Evolutionary conservation across 2,113 vertebrate genomes (phyloP).

Genomic region (Protomyctophum bolini): DNA sequence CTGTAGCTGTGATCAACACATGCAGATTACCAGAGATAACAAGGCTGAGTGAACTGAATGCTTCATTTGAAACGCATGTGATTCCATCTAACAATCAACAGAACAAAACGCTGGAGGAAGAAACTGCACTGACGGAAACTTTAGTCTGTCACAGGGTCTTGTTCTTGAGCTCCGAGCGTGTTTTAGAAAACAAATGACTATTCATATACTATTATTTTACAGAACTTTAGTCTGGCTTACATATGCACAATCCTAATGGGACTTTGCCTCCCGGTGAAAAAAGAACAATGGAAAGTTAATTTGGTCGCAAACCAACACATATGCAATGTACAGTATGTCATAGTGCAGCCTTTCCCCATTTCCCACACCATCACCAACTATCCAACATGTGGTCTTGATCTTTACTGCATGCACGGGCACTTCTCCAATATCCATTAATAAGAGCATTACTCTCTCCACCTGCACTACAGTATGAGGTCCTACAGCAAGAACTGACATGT

Average conservation of each 20-base stretch:
- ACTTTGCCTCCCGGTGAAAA: slow-evolving; percentile 1
- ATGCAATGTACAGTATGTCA: background rate
- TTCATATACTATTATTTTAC: slow-evolving; percentile 4
- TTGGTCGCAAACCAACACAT: slow-evolving; percentile 16
- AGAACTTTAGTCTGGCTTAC: slow-evolving; percentile 10
- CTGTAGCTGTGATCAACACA: slow-evolving; percentile 50
- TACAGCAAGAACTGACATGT: slow-evolving; percentile 56
- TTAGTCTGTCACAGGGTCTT: slow-evolving; percentile 33
- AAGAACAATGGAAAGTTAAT: slow-evolving; percentile 23
- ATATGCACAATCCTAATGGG: slow-evolving; percentile 6
- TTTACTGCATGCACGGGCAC: slow-evolving; percentile 22
- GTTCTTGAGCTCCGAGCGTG: slow-evolving; percentile 19
- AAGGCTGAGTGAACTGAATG: slow-evolving; percentile 8
- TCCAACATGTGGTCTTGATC: slow-evolving; percentile 30
- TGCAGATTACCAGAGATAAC: slow-evolving; percentile 58
- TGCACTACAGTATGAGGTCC: background rate
- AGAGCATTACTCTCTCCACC: slow-evolving; percentile 23
- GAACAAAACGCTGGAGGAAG: slow-evolving; percentile 8
- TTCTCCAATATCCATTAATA: background rate
- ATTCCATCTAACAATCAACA: slow-evolving; percentile 28
- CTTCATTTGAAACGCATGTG: slow-evolving; percentile 41
- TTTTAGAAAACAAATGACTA: slow-evolving; percentile 23
- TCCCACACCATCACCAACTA: slow-evolving; percentile 3
- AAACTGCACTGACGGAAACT: slow-evolving; percentile 28
- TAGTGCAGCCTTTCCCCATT: slow-evolving; percentile 2